Percentiles rank a stretch among this genome's conserved stretches.
phyloP scores from a whole-genome alignment of 2,888 invertebrate genomes.

The Cephus nigrinus region DNA sequence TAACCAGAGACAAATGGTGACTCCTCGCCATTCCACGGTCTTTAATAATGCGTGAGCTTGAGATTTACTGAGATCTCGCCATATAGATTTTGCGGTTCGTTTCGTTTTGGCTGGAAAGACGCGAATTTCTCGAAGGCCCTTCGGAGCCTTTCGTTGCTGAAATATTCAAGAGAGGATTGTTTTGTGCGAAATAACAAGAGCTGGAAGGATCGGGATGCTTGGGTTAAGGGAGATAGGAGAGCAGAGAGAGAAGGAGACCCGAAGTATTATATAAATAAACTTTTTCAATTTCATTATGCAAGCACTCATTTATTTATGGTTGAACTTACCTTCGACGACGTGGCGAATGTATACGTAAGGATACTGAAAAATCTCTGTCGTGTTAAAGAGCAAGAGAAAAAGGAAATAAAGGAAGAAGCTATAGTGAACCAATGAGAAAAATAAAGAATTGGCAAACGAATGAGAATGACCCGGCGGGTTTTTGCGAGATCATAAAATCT shows the following conservation, averaged over 20 bases:
- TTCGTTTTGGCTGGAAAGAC: not conserved
- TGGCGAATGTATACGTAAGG: not conserved
- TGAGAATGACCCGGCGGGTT: not conserved
- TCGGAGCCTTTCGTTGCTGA: not conserved
- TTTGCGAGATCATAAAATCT: constrained; percentile 14
- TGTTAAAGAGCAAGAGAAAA: not conserved
- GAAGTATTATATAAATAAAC: not conserved
- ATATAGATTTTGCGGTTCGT: not conserved
- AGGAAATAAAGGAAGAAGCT: not conserved
- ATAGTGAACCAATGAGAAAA: not conserved
- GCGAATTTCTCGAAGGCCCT: not conserved
- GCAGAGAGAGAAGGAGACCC: not conserved
- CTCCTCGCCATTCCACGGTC: not conserved
- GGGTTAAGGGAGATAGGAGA: not conserved
- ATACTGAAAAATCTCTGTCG: not conserved
- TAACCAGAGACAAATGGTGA: not conserved
- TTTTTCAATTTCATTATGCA: not conserved
- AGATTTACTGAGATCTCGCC: not conserved
- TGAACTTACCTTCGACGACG: not conserved
- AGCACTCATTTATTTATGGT: not conserved
- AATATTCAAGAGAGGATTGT: not conserved
- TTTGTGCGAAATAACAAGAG: not conserved
- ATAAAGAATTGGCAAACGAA: not conserved
- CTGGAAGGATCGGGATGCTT: not conserved
- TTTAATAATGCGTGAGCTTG: not conserved